Base-by-base conservation (phyloP, 2,888 invertebrate genomes). In the Drosophila neotestacea region DNA sequence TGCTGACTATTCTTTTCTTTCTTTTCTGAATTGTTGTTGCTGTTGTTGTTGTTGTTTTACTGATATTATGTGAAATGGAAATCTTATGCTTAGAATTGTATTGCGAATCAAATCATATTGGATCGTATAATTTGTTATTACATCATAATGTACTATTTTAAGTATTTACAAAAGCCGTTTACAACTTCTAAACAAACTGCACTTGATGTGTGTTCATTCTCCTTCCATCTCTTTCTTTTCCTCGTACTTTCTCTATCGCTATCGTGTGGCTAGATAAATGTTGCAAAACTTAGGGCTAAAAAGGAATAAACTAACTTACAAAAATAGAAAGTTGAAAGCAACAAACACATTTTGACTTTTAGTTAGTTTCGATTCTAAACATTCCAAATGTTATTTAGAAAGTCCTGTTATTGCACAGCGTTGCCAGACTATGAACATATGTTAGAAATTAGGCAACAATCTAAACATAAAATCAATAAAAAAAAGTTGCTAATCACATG, bases 391-490 rank as follows among this genome's bases (percentile, higher is more conserved):
- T 22, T 22, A 22, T 22, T 1, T 22, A 22, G 28, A 13, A 52
- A 54, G 46, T 50, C 44, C 44, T 56, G 39, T 39, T 88, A 84
- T 84, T 84, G 88, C 87, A 86, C 87, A 62, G 81, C 72, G 50
- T 72, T 66, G 66, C 63, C 78, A 78, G 73, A 73, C 72, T 63
- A 74, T 41, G 64, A 55, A 67, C 62, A 42, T 62, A 56, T 47
- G 22, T 75, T 84, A 87, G 22, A 88, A 88, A 87, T 84, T 81
- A 88, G 71, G 48, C 72, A 84, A 84, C 87, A 80, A 63, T 72
- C 30, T 58, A 63, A 47, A 27, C 22, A 27, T 13, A 16, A 59
- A 54, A 73, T 61, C 10, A 36, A 13, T 34, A 44, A 36, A 63
- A 76, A 58, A 36, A 63, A 70, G 48, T 42, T 30, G 38, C 50